Conservation (phyloP, 1,140 invertebrate genomes). For the Bombus sylvicola region DNA sequence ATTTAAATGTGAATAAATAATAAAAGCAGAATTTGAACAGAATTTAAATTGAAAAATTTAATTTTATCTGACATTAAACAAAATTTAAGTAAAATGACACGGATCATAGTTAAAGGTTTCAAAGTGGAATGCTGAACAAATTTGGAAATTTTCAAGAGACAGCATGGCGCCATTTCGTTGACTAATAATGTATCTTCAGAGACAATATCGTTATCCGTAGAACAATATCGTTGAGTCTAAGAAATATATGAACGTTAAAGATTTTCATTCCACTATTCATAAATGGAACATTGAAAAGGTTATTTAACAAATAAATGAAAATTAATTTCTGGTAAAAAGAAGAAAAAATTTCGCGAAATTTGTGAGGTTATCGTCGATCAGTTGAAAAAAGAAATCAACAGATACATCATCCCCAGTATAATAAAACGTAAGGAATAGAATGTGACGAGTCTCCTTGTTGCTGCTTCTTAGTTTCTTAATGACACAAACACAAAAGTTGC, state of each 20-base stretch:
- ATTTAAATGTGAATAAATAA: neutral
- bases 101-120: neutral
- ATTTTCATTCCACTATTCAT: conserved; percentile 31
- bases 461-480: neutral
- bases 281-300: neutral
- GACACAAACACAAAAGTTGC: neutral
- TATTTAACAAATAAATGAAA: neutral
- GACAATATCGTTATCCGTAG: neutral
- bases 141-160: neutral
- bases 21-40: neutral
- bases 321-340: neutral
- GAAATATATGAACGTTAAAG: conserved; percentile 35
- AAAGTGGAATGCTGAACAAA: neutral
- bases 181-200: neutral
- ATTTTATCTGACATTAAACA: neutral
- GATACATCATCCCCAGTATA: neutral
- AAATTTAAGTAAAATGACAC: neutral
- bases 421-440: neutral
- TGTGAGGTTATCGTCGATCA: neutral
- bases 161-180: neutral
- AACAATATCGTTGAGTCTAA: conserved; percentile 18
- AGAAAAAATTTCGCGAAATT: neutral
- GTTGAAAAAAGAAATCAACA: neutral
- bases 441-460: neutral
- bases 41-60: neutral